Base-by-base conservation (phyloP, 2,888 invertebrate genomes). In the Barypeithes pellucidus region DNA sequence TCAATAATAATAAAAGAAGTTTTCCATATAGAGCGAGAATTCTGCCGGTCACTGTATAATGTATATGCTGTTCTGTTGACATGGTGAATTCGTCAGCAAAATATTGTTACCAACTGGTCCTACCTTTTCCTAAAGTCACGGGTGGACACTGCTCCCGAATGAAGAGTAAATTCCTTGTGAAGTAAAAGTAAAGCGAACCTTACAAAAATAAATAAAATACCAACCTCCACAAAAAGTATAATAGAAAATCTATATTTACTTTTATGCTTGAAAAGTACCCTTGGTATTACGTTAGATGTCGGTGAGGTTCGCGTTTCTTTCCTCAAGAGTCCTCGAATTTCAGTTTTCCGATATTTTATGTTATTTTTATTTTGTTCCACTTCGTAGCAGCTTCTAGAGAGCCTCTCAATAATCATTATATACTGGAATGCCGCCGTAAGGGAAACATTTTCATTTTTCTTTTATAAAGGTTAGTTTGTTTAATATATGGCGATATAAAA, bases 231-330 rank as follows among this genome's bases (percentile, higher is more conserved):
- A 39, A 39, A n/a, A n/a, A 39, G n/a, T 4, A 39, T 12, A 39
- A 39, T 39, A 1, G 36, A 36, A 36, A 36, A 36, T 12, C 9
- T 36, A 39, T 39, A 12, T 39, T n/a, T 39, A 5, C 4, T 39
- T 4, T 39, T 36, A 12, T 8, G 39, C 9, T 39, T 12, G 12
- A 39, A 39, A 39, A 29, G 9, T n/a, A 39, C n/a, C 12, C 12
- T 39, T 39, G 39, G 39, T n/a, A 39, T 39, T 39, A 39, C 39
- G n/a, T 39, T 3, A 4, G 39, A 39, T 39, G 39, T 39, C 39
- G 9, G n/a, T 39, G n/a, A 39, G 39, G 39, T 39, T n/a, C n/a
- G n/a, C 39, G 39, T n/a, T 39, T 39, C 39, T 39, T 39, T 39
- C n/a, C 39, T 39, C 39, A 39, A 39, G 39, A n/a, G 39, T n/a